phyloP scores from a whole-genome alignment of 2,113 vertebrate genomes.

The Psettodes erumei region DNA sequence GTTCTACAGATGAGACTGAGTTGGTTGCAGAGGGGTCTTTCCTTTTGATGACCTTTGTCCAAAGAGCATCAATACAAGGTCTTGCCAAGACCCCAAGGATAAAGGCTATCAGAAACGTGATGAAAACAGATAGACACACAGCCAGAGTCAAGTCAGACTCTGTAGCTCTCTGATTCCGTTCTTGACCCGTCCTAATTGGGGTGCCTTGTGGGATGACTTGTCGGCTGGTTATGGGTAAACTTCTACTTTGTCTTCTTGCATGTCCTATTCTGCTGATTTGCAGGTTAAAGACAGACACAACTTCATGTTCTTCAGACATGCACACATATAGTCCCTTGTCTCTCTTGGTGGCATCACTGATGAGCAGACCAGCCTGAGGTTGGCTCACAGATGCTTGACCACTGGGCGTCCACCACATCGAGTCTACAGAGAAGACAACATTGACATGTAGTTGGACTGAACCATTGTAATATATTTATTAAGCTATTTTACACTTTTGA shows the following conservation, averaged over 20 bases:
- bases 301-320: slow-evolving; percentile 63
- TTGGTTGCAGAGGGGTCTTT: slow-evolving; percentile 43
- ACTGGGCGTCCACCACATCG: slow-evolving; percentile 80
- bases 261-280: slow-evolving; percentile 62
- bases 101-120: slow-evolving; percentile 90
- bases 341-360: slow-evolving; percentile 61
- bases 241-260: slow-evolving; percentile 58
- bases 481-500: neutral
- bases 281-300: slow-evolving; percentile 73
- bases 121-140: slow-evolving; percentile 87
- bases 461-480: neutral
- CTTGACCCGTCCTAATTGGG: neutral
- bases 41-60: slow-evolving; percentile 61
- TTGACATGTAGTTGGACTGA: neutral
- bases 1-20: slow-evolving; percentile 21
- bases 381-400: slow-evolving; percentile 63
- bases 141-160: slow-evolving; percentile 80
- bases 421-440: slow-evolving; percentile 54
- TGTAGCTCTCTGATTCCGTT: neutral
- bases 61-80: slow-evolving; percentile 84
- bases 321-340: slow-evolving; percentile 76
- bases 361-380: slow-evolving; percentile 66
- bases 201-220: slow-evolving; percentile 18
- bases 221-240: slow-evolving; percentile 34
- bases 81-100: slow-evolving; percentile 86